A percentile compares a stretch with the other conserved stretches of the same genome.
Evolutionary conservation across 2,797 vertebrate genomes (phyloP).

Genomic region (Chelon labrosus): DNA sequence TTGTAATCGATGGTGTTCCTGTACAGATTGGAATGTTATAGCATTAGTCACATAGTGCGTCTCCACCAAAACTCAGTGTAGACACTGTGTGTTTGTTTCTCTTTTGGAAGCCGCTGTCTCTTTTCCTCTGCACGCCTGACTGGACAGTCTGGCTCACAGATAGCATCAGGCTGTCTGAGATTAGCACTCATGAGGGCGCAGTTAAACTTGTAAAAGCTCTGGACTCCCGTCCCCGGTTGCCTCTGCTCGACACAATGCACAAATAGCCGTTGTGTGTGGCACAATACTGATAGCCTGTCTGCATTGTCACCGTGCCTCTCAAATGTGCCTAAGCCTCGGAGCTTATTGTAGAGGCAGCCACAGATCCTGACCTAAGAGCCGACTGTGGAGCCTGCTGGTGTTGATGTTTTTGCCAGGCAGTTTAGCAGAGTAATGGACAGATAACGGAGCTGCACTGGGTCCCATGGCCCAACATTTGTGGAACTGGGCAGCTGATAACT

Average conservation of each 20-base stretch:
- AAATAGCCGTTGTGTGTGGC: slow-evolving; percentile 59
- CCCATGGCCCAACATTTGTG: slow-evolving; percentile 26
- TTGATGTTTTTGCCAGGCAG: slow-evolving; percentile 72
- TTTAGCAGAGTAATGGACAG: slow-evolving; percentile 53
- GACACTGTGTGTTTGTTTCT: slow-evolving; percentile 53
- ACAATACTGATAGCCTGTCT: slow-evolving; percentile 70
- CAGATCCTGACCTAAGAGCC: slow-evolving; percentile 54
- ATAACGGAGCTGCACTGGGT: slow-evolving; percentile 59
- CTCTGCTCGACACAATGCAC: slow-evolving; percentile 57
- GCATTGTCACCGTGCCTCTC: slow-evolving; percentile 75
- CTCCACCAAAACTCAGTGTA: slow-evolving; percentile 20
- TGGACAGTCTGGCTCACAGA: slow-evolving; percentile 75
- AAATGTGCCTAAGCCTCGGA: slow-evolving; percentile 59
- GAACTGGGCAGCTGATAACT: slow-evolving; percentile 51
- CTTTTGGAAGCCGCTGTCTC: slow-evolving; percentile 60
- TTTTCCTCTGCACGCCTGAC: slow-evolving; percentile 67
- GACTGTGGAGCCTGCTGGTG: slow-evolving; percentile 18
- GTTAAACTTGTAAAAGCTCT: slow-evolving; percentile 74
- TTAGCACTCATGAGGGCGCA: slow-evolving; percentile 75
- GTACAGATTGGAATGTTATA: slow-evolving; percentile 19
- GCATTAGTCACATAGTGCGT: slow-evolving; percentile 53
- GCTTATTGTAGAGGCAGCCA: slow-evolving; percentile 67
- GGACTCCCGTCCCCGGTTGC: slow-evolving; percentile 49
- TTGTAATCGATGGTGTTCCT: slow-evolving; percentile 26
- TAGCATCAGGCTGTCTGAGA: slow-evolving; percentile 80